Evolutionary conservation across 2,888 invertebrate species (phyloP), one percentile per base, ranked within the genome.

Genomic region (Aleiodes testaceus): DNA sequence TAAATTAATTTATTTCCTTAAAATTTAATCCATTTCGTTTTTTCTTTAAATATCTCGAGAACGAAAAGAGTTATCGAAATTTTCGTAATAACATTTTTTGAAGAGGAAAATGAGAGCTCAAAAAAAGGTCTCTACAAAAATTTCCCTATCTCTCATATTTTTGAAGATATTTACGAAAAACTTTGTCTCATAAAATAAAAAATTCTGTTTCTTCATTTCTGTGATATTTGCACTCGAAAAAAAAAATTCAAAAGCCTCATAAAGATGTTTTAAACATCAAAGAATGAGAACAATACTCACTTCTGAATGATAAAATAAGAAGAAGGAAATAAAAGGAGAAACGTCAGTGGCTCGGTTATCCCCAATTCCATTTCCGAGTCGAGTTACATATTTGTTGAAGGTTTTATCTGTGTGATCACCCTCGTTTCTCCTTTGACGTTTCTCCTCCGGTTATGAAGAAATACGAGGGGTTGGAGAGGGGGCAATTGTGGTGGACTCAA

Each of bases 371-470:
- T 77, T 76, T 76, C 72, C 74, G 76, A 75, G 76, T 77, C 71
- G 74, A 77, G 76, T 77, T 78, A 77, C 77, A 79, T 80, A 81
- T 80, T 80, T 81, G 79, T 78, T 76, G 74, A 73, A 61, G 78
- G 79, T 77, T 77, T 81, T 80, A 80, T 79, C 80, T 77, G 72
- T 64, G 69, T 73, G 77, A 80, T 80, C 80, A 78, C 79, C 78
- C 79, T 79, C 78, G 74, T 76, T 78, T 68, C 52, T 79, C 74
- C 80, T 82, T 81, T 79, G 77, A 80, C 76, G 77, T 72, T 66
- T 71, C 66, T 69, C 67, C 74, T 71, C 74, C 77, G 72, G 76
- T 77, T 76, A 74, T 77, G 76, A 75, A 74, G 36, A 36, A 75
- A 74, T 74, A 74, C 66, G 63, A 69, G 66, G 70, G 68, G 26